A percentile compares a stretch with the other conserved stretches of the same genome.
Evolutionary conservation across 2,113 vertebrate genomes (phyloP).

Genomic region (Limanda limanda): DNA sequence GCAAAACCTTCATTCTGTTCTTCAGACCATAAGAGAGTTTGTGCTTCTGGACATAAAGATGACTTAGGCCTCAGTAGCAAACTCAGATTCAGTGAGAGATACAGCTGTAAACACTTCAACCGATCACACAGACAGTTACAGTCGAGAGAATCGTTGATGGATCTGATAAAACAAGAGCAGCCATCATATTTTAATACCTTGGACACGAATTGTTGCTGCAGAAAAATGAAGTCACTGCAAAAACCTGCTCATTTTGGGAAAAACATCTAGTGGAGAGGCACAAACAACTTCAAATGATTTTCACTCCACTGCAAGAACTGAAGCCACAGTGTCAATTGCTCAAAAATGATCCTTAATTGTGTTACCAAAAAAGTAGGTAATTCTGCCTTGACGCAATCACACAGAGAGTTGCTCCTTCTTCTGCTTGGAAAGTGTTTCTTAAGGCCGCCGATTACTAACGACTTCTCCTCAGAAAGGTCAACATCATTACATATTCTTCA

Average conservation of each 20-base stretch:
- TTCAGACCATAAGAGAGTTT: conserved; percentile 18
- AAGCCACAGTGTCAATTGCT: conserved; percentile 37
- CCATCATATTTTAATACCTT: too few relatives aligned
- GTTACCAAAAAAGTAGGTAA: not conserved
- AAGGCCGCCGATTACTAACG: conserved; percentile 12
- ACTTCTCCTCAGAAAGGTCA: conserved; percentile 35
- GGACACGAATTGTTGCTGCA: too few relatives aligned
- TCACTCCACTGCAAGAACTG: conserved; percentile 1
- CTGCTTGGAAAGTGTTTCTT: not conserved
- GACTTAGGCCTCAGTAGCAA: not conserved
- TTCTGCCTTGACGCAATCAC: not conserved
- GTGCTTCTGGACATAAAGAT: conserved; percentile 16
- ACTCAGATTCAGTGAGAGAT: not conserved
- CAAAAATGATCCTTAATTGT: conserved; percentile 42
- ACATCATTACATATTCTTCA: not conserved
- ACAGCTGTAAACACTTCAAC: conserved; percentile 18
- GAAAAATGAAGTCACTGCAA: too few relatives aligned
- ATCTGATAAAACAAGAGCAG: not conserved
- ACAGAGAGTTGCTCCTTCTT: not conserved
- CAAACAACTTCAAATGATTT: too few relatives aligned
- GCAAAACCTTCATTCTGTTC: conserved; percentile 12
- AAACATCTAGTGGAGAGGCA: not conserved
- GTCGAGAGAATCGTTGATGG: not conserved
- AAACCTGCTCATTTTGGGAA: too few relatives aligned
- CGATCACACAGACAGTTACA: conserved; percentile 26